A percentile compares a stretch with the other conserved stretches of the same genome.
Conservation (phyloP, 2,797 vertebrate species). For the Hydrophis major region DNA sequence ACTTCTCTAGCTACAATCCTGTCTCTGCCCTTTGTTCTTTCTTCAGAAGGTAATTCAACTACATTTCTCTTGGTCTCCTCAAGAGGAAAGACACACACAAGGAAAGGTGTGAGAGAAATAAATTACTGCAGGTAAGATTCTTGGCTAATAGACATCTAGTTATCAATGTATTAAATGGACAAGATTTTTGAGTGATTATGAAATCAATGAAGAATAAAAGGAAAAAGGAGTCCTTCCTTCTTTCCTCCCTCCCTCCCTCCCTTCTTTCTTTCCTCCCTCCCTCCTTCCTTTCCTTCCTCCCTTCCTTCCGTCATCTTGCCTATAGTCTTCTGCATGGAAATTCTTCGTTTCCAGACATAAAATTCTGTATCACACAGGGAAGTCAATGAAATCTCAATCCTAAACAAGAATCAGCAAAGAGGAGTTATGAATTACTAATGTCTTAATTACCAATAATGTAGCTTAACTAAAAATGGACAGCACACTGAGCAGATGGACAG, state of each 20-base stretch:
- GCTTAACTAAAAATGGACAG: not conserved
- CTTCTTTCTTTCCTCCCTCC: too few relatives aligned
- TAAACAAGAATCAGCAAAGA: not conserved
- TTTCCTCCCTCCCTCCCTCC: not conserved
- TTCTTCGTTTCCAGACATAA: not conserved
- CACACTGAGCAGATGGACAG: not conserved
- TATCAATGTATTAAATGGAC: constrained; percentile 49
- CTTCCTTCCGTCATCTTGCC: constrained; percentile 18
- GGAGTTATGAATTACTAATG: not conserved
- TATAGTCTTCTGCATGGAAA: constrained; percentile 42
- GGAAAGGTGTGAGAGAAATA: constrained; percentile 32
- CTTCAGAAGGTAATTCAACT: constrained; percentile 46
- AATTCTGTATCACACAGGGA: not conserved
- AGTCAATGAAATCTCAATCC: not conserved
- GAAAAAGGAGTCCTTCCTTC: not conserved
- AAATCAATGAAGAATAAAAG: constrained; percentile 61
- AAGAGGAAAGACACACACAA: constrained; percentile 58
- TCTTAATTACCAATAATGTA: not conserved
- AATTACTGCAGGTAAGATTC: constrained; percentile 49
- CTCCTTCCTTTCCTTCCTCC: too few relatives aligned
- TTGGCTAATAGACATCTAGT: constrained; percentile 52
- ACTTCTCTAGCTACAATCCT: constrained; percentile 16
- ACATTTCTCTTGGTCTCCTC: constrained; percentile 48
- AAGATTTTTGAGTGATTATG: constrained; percentile 45
- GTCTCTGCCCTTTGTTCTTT: constrained; percentile 66